Conservation (phyloP, 1,140 invertebrate species). For the Ectropis grisescens region DNA sequence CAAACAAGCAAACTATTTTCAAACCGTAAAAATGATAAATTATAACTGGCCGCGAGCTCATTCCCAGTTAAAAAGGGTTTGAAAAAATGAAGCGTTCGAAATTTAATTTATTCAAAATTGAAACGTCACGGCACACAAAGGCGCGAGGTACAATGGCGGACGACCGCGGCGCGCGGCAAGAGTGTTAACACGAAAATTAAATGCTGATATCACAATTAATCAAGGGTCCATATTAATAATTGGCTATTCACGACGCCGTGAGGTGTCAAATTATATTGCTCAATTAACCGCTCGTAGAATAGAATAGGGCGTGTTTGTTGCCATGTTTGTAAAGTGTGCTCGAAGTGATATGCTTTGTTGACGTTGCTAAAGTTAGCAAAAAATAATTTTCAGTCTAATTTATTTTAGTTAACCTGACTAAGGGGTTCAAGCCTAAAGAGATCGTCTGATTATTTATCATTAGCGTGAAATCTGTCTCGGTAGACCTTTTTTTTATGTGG, state of each 20-base stretch:
- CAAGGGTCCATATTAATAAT: constrained; percentile 68
- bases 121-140: constrained; percentile 65
- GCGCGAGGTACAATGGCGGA: constrained; percentile 46
- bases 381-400: too few species aligned
- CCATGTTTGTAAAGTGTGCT: too few species aligned
- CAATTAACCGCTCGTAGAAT: constrained; percentile 59
- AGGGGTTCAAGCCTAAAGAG: too few species aligned
- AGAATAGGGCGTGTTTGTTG: constrained; percentile 56
- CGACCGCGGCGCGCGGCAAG: constrained; percentile 19
- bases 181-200: constrained; percentile 69
- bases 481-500: too few species aligned
- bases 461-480: too few species aligned
- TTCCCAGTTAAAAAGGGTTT: constrained; percentile 44
- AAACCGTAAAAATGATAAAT: constrained; percentile 53
- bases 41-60: constrained; percentile 51
- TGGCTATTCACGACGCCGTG: constrained; percentile 62
- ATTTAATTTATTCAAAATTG: constrained; percentile 71
- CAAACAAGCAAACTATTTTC: constrained; percentile 43
- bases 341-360: too few species aligned
- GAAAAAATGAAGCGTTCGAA: constrained; percentile 67
- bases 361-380: too few species aligned
- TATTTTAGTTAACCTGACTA: too few species aligned
- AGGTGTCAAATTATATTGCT: constrained; percentile 69
- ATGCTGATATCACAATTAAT: constrained; percentile 70
- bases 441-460: too few species aligned